These are phyloP conservation scores for Nomada hirtipes DNA, from an alignment of 2,888 invertebrate species.

Conservation along the genomic window DNA sequence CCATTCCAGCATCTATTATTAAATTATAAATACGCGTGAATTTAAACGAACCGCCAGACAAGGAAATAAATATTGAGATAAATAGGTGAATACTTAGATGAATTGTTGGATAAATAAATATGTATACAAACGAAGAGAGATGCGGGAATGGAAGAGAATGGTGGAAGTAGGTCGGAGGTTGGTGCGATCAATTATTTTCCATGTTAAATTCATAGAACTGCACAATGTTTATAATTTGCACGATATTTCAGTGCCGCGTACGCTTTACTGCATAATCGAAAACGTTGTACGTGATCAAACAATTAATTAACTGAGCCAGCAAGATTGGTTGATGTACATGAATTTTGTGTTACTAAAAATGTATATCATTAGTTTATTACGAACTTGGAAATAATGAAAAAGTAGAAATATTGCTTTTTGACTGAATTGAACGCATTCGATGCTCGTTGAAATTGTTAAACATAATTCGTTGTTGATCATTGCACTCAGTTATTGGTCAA, in stretches of 20 bases:
- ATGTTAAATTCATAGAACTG: slow-evolving; percentile 46
- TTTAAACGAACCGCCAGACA: not conserved
- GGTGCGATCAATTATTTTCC: slow-evolving; percentile 24
- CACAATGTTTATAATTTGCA: slow-evolving; percentile 39
- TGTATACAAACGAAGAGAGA: not conserved
- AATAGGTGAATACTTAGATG: not conserved
- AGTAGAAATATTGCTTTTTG: no score
- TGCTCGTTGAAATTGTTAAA: no score
- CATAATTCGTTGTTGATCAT: no score
- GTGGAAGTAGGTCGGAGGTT: not conserved
- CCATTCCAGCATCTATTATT: no score
- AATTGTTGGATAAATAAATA: not conserved
- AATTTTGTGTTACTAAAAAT: no score
- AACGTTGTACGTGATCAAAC: not conserved
- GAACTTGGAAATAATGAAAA: no score
- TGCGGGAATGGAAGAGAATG: not conserved
- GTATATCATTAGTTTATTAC: no score
- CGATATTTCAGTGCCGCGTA: slow-evolving; percentile 30
- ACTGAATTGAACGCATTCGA: no score
- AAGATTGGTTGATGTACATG: not conserved
- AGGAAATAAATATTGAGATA: not conserved
- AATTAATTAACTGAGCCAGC: slow-evolving; percentile 29
- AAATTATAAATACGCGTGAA: no score
- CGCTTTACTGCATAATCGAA: no score
- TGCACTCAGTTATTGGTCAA: no score